phyloP scores from a whole-genome alignment of 2,888 invertebrate species.

The Xylota segnis region DNA sequence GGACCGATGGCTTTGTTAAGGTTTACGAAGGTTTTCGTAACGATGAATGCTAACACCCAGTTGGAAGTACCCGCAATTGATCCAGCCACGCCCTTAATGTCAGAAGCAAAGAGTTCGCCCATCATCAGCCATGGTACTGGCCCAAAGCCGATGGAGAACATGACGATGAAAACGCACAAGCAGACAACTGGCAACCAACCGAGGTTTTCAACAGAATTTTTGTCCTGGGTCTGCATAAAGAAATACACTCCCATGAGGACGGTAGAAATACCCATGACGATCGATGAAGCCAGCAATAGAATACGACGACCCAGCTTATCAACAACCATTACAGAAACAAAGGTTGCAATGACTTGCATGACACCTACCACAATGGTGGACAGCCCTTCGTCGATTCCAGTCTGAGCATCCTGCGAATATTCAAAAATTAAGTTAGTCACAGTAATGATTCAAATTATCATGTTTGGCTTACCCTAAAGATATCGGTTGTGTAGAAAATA shows the following conservation, averaged over 20 bases:
- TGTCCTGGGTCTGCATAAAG: conserved; percentile 82
- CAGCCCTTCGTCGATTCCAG: conserved; percentile 86
- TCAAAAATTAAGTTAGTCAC: conserved; percentile 19
- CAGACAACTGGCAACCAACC: conserved; percentile 91
- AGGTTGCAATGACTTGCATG: conserved; percentile 90
- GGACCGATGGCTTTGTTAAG: conserved; percentile 86
- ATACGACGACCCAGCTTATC: conserved; percentile 92
- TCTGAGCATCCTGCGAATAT: conserved; percentile 80
- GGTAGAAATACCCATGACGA: conserved; percentile 89
- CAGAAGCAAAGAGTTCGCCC: conserved; percentile 92
- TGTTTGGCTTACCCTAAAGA: conserved; percentile 89
- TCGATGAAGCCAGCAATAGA: conserved; percentile 89
- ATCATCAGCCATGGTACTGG: conserved; percentile 92
- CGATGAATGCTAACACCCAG: conserved; percentile 92
- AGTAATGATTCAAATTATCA: neutral
- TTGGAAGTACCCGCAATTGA: conserved; percentile 93
- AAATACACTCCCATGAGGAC: conserved; percentile 91
- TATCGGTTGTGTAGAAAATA: conserved; percentile 91
- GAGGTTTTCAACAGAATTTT: conserved; percentile 85
- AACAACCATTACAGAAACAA: conserved; percentile 90
- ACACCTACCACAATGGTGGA: conserved; percentile 93
- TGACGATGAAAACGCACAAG: conserved; percentile 90
- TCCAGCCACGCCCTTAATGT: conserved; percentile 91
- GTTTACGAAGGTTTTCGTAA: conserved; percentile 90
- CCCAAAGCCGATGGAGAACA: conserved; percentile 93